Evolutionary conservation across 2,888 invertebrate genomes (phyloP), one percentile per base, ranked within the genome.

Genomic region (Caenorhabditis plicata): DNA sequence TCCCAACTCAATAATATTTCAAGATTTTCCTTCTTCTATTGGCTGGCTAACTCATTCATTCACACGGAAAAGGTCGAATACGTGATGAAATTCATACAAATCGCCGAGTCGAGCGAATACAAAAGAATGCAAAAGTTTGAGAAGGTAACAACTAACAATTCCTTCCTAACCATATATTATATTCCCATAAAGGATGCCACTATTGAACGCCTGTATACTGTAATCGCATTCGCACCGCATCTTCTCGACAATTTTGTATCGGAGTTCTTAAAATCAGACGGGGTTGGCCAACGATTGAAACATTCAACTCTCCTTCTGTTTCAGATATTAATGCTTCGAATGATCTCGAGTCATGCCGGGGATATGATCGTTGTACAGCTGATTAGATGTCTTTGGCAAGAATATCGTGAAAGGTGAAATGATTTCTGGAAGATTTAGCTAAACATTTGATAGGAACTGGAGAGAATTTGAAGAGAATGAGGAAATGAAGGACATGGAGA

Each of bases 281-380:
- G 78, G 27, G 77, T 75, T 26, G 43, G 42, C 40, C n/a, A 13
- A n/a, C 11, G 29, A 2, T 11, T 20, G 1, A 13, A 46, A 15
- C 4, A 7, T 26, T 1, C 3, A n/a, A n/a, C 3, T 11, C n/a
- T 29, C 27, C 15, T 32, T 15, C 19, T 4, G 5, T 49, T 74
- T 25, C 40, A 75, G 68, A 61, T 79, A n/a, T 74, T 80, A 51
- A 72, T 73, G 29, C 70, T 80, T 11, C 69, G 80, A 27, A 65
- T 80, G 65, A 74, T 80, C 52, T 71, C 80, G 8, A 80, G 74
- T 39, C 79, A 80, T 40, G 77, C 77, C 5, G 80, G 80, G 3
- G 80, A 77, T 40, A 49, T 73, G 58, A 58, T 72, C 13, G 70
- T 72, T 0, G 67, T 74, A n/a, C 68, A 72, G 22, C 43, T 74